These are phyloP conservation scores for Lepidochitona cinerea DNA, from an alignment of 2,888 invertebrate species.

Conservation along the genomic window DNA sequence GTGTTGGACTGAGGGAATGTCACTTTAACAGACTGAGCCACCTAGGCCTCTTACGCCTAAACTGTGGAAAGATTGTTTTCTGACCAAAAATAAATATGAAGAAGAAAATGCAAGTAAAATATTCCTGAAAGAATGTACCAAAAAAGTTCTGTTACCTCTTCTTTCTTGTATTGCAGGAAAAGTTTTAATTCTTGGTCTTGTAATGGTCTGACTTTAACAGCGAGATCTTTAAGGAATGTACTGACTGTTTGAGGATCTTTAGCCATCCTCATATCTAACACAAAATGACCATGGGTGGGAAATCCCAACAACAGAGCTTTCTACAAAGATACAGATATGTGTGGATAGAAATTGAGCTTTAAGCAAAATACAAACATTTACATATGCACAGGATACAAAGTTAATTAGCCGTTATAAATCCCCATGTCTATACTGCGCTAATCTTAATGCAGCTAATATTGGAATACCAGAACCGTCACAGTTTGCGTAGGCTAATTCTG, in stretches of 20 bases:
- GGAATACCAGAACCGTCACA: no score
- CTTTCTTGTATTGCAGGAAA: constrained; percentile 71
- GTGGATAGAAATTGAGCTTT: no score
- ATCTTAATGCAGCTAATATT: no score
- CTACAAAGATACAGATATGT: constrained; percentile 45
- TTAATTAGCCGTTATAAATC: no score
- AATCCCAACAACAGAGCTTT: constrained; percentile 72
- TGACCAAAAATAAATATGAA: background rate
- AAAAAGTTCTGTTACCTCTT: constrained; percentile 65
- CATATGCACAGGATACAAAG: no score
- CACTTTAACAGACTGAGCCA: no score
- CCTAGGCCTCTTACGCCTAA: background rate
- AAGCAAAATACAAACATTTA: no score
- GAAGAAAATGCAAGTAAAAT: no score
- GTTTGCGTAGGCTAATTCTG: no score
- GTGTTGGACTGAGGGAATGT: no score
- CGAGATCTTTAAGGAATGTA: constrained; percentile 70
- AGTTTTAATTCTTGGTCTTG: constrained; percentile 68
- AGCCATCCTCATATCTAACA: constrained; percentile 73
- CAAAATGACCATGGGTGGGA: constrained; percentile 71
- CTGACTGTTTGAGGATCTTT: constrained; percentile 70
- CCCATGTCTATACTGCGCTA: no score
- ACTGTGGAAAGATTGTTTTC: background rate
- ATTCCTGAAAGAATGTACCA: no score
- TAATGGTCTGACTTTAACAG: constrained; percentile 69